These are phyloP conservation scores for Herpetotheres cachinnans DNA, from an alignment of 2,113 vertebrate genomes.

Conservation along the genomic window DNA sequence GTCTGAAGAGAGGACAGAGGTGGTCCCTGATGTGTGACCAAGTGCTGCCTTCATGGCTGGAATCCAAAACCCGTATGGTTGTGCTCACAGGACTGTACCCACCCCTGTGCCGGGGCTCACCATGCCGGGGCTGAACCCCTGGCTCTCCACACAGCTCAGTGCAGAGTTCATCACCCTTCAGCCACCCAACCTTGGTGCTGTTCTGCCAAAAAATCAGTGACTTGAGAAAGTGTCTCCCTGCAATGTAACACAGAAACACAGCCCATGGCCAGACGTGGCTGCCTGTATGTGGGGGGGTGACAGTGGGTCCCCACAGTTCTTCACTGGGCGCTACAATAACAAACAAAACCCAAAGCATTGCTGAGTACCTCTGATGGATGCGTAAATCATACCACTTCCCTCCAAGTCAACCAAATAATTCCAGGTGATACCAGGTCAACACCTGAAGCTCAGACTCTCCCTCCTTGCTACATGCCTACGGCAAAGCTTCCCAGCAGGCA, in stretches of 20 bases:
- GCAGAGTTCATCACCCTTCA: not conserved
- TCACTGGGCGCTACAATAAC: not conserved
- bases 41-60: not conserved
- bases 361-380: not conserved
- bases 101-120: not conserved
- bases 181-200: not conserved
- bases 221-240: not conserved
- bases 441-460: not conserved
- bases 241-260: not conserved
- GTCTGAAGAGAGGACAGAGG: not conserved
- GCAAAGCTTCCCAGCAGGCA: not conserved
- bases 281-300: not conserved
- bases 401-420: not conserved
- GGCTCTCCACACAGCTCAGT: fast-evolving
- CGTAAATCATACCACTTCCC: not conserved
- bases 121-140: not conserved
- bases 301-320: fast-evolving
- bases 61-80: not conserved
- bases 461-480: not conserved
- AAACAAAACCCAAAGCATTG: not conserved
- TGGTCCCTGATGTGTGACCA: not conserved
- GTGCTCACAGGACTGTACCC: not conserved
- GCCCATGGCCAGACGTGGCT: fast-evolving
- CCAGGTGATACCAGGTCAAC: not conserved
- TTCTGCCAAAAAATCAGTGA: not conserved